Percentiles rank a stretch among this genome's conserved stretches.
Evolutionary conservation across 2,797 vertebrate species (phyloP).

Genomic region (Siniperca undulata): DNA sequence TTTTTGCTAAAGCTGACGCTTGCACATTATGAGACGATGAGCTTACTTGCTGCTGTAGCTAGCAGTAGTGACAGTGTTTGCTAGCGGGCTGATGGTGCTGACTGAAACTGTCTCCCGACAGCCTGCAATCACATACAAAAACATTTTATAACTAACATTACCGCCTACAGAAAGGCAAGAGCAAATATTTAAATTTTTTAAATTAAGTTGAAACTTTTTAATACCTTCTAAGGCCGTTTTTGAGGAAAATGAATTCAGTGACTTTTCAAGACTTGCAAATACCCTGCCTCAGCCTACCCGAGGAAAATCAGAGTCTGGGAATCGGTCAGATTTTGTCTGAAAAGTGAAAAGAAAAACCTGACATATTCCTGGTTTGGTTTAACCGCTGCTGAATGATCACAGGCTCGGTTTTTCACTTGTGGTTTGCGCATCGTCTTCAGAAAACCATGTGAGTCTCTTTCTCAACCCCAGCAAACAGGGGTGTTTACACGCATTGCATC

Average conservation of each 20-base stretch:
- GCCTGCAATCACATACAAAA: background rate
- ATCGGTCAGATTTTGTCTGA: background rate
- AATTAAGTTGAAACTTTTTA: too few species aligned
- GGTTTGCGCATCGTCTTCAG: background rate
- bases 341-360: background rate
- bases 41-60: background rate
- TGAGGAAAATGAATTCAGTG: background rate
- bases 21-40: background rate
- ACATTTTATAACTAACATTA: background rate
- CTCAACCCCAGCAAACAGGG: conserved; percentile 8
- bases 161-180: background rate
- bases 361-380: background rate
- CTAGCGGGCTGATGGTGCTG: too few species aligned
- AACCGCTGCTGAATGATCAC: background rate
- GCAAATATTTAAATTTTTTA: background rate
- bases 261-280: background rate
- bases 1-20: too few species aligned
- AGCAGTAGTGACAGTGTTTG: too few species aligned
- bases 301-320: background rate
- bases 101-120: too few species aligned
- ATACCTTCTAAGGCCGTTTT: background rate
- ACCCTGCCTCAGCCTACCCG: background rate
- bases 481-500: conserved; percentile 18
- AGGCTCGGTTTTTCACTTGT: background rate
- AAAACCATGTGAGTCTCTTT: conserved; percentile 21